Evolutionary conservation across 2,113 vertebrate species (phyloP).

Genomic region (Mellivora capensis): DNA sequence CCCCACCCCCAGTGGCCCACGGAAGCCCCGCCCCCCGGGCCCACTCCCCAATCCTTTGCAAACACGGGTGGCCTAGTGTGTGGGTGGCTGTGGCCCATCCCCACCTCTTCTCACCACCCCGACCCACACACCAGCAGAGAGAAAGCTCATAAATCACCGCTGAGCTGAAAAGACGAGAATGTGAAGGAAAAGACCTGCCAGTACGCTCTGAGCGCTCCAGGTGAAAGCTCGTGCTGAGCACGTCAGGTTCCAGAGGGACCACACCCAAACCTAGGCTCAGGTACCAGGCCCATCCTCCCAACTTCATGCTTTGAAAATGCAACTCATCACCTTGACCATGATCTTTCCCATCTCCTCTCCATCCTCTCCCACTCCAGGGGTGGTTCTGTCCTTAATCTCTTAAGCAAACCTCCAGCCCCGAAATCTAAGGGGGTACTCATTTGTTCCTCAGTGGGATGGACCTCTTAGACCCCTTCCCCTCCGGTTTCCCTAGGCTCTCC

Average conservation of each 20-base stretch:
- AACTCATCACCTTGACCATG: neutral
- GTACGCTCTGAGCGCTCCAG: neutral
- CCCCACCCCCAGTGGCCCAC: accelerated
- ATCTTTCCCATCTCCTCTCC: neutral
- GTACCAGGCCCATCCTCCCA: neutral
- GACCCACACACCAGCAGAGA: neutral
- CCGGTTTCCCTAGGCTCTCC: neutral
- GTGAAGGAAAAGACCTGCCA: neutral
- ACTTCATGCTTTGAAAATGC: neutral
- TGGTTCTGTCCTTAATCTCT: neutral
- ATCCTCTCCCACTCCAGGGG: too few relatives aligned
- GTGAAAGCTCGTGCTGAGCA: neutral
- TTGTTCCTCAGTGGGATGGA: neutral
- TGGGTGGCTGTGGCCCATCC: neutral
- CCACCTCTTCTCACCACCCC: neutral
- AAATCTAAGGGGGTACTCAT: neutral
- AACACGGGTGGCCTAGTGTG: accelerated
- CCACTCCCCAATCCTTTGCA: too few relatives aligned
- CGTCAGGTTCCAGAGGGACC: neutral
- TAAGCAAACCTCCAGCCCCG: neutral
- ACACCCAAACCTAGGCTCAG: neutral
- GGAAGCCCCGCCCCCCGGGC: neutral
- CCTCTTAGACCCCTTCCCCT: neutral
- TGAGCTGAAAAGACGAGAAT: neutral
- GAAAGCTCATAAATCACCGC: neutral